These are phyloP conservation scores for Leptothorax acervorum DNA, from an alignment of 2,888 invertebrate genomes.

Conservation along the genomic window DNA sequence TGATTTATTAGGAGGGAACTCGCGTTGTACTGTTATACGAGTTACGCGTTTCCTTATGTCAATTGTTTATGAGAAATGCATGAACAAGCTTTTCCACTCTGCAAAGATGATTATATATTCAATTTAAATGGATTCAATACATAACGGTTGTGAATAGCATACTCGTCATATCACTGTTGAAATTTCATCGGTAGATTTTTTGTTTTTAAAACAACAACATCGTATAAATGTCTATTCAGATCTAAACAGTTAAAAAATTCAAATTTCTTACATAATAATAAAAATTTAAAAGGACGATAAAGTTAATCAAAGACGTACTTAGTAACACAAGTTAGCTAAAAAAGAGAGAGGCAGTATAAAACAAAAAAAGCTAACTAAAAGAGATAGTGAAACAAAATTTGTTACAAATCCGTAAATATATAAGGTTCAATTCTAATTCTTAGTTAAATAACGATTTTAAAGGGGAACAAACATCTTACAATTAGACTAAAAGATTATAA, in stretches of 20 bases:
- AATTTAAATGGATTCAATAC: slow-evolving; percentile 5
- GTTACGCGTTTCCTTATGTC: not conserved
- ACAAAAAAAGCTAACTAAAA: not conserved
- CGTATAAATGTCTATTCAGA: not conserved
- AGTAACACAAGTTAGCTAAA: not conserved
- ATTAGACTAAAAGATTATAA: too few species aligned
- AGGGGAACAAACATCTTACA: not conserved
- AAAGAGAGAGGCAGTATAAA: not conserved
- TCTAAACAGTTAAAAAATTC: not conserved
- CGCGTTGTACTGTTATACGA: not conserved
- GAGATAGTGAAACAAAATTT: not conserved
- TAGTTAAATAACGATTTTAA: not conserved
- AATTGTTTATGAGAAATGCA: slow-evolving; percentile 13
- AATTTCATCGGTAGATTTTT: not conserved
- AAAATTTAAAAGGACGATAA: not conserved
- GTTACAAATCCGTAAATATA: not conserved
- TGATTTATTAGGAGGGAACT: slow-evolving; percentile 2
- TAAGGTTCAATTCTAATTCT: not conserved
- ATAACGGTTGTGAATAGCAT: not conserved
- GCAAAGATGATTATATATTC: not conserved
- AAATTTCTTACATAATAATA: not conserved
- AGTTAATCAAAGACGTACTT: not conserved
- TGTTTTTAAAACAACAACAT: not conserved
- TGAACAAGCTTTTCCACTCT: not conserved
- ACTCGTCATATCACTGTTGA: not conserved